A percentile compares a stretch with the other conserved stretches of the same genome.
Evolutionary conservation across 2,888 invertebrate species (phyloP).

Genomic region (Oxystoma pomonae): DNA sequence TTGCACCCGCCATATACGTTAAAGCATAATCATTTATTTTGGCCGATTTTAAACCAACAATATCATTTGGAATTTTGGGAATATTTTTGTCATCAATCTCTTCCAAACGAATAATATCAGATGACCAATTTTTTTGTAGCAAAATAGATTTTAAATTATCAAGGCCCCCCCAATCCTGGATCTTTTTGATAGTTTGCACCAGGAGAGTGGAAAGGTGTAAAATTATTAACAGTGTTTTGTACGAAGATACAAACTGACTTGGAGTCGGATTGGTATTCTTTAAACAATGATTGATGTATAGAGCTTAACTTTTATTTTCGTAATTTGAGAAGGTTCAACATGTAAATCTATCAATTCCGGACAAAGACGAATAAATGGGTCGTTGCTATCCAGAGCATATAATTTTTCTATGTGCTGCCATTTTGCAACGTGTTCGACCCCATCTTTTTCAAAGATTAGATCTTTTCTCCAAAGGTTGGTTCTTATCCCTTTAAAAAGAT

Average conservation of each 20-base stretch:
- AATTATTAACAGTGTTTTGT: constrained; percentile 20
- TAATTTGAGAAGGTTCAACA: constrained; percentile 21
- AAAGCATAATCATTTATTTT: not conserved
- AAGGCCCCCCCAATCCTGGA: constrained; percentile 1
- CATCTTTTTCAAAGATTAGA: constrained; percentile 13
- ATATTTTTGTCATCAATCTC: not conserved
- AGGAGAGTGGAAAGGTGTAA: constrained; percentile 17
- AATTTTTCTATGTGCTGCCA: constrained; percentile 20
- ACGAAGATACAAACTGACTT: constrained; percentile 17
- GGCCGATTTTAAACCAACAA: not conserved
- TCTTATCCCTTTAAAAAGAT: constrained; percentile 22
- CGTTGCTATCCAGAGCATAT: constrained; percentile 15
- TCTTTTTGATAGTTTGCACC: constrained; percentile 18
- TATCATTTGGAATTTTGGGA: not conserved
- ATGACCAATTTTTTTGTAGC: not conserved
- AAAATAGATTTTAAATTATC: constrained; percentile 20
- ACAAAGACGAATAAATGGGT: constrained; percentile 13
- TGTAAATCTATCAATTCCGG: constrained; percentile 22
- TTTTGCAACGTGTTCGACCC: constrained; percentile 13
- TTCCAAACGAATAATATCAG: not conserved
- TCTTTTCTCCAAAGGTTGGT: constrained; percentile 21
- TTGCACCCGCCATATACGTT: constrained; percentile 1
- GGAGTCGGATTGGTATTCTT: constrained; percentile 15
- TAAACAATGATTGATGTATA: constrained; percentile 21
- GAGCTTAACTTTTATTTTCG: constrained; percentile 23